Base-by-base conservation (phyloP, 1,140 invertebrate species). In the Drosophila serrata region DNA sequence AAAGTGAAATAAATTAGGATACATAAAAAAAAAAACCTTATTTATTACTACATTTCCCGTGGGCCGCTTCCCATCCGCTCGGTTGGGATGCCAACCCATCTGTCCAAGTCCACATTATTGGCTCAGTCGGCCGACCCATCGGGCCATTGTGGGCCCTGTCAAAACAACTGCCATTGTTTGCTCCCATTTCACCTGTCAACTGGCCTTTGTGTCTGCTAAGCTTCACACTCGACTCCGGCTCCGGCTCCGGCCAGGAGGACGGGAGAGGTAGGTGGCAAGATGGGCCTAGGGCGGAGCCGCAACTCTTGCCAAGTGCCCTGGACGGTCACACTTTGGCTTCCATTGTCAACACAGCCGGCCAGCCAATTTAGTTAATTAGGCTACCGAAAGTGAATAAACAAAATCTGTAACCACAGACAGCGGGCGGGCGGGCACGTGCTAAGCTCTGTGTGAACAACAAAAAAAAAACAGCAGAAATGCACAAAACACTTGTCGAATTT, bases 281-380 rank as follows among this genome's bases (percentile, higher is more conserved):
- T 42, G 60, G 60, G 27, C 56, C 35, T 15, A 29, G n/a, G 51
- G 33, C 51, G 1, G 51, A n/a, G 51, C 19, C 45, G 37, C 39
- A 46, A 62, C 69, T 69, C 49, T 69, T 49, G 43, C 53, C 68
- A 19, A 55, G 33, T 29, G 22, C 27, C 12, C 29, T n/a, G 24
- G 33, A 24, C 27, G 42, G 62, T 43, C 46, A 35, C 67, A 72
- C 67, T 73, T 49, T 37, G 67, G 69, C 58, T 48, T 59, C 55
- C 49, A 77, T 77, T 77, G 73, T 77, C 74, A 77, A 46, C 78
- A 79, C 22, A 6, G 29, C 22, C 13, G 29, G 55, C 45, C 61
- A 79, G 39, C 31, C 81, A 70, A 63, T 80, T 76, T 67, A 64
- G 57, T 79, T 82, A 79, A 82, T 82, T 82, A 82, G 68, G 55